These are phyloP conservation scores for Thymallus thymallus DNA, from an alignment of 2,113 vertebrate species.

Conservation along the genomic window DNA sequence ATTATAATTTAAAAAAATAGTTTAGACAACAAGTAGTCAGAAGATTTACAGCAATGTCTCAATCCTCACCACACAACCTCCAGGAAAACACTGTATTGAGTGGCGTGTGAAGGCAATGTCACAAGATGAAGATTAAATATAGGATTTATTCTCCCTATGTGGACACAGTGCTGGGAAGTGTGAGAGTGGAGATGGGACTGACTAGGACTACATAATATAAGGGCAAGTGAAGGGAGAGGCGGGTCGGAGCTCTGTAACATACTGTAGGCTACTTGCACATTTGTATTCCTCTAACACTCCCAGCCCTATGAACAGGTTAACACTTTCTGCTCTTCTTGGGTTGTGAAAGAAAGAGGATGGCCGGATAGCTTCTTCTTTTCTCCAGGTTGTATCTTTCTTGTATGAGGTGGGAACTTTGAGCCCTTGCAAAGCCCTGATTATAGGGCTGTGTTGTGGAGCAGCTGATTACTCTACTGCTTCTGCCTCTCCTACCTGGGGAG, in stretches of 20 bases:
- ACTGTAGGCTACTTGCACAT: neutral
- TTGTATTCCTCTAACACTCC: slow-evolving; percentile 14
- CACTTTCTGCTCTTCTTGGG: neutral
- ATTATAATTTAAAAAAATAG: neutral
- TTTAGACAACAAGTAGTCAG: neutral
- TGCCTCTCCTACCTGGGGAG: neutral
- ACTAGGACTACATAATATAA: neutral
- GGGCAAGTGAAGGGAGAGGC: neutral
- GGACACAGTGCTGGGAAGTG: slow-evolving; percentile 8
- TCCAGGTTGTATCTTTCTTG: slow-evolving; percentile 21
- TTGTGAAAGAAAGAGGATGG: neutral
- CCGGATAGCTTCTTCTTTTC: neutral
- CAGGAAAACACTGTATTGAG: neutral
- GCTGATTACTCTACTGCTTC: slow-evolving; percentile 29
- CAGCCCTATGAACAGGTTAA: neutral
- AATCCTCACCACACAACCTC: neutral
- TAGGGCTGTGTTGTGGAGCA: slow-evolving; percentile 21
- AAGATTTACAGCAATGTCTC: neutral
- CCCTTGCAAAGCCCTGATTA: slow-evolving; percentile 47
- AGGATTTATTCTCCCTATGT: neutral
- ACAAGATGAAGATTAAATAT: neutral
- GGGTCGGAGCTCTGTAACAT: neutral
- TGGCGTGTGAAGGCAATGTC: neutral
- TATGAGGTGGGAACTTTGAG: slow-evolving; percentile 32
- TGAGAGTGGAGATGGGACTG: neutral